Evolutionary conservation across 37 sponge, comb jelly and placozoan genomes (phyloP), one percentile per base, ranked within the genome.

Genomic region (Cliona cf. orientalis): DNA sequence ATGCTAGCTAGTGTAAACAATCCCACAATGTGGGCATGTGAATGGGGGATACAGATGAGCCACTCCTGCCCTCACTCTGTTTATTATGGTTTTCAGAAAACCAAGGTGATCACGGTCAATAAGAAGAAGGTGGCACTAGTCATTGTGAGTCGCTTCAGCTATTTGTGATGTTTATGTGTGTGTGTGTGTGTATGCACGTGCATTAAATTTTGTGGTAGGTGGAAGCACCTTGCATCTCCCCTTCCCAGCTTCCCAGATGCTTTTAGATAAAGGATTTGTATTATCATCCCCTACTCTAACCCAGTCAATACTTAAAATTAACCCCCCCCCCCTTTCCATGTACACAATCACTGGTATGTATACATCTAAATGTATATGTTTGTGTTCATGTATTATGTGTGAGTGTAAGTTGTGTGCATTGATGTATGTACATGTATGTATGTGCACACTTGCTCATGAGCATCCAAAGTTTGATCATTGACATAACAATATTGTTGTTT

Each of bases 91-190:
- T 26, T 49, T 14, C 35, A 72, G 73, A 72, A 72, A 72, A 53
- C n/a, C 38, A 72, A 72, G 31, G 17, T 43, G 46, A 49, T 72
- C 19, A 36, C 26, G 14, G 35, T 72, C 2, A 42, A 49, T 12
- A 55, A 55, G 49, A 72, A 72, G 55, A 72, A 72, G 28, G 32
- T 72, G 1, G 33, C 12, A 31, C 55, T 72, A 28, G 55, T 53
- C 9, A 72, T 72, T 31, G 73, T 72, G 42, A 72, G 73, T 72
- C 21, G 14, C 14, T n/a, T n/a, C 29, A 61, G 6, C 63, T 25
- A n/a, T 6, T 26, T 61, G 12, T n/a, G 28, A 61, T 59, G 14
- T 25, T 3, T 59, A 25, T 59, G 28, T 59, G 12, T 25, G 60
- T 25, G 28, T 29, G 28, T 29, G 4, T 29, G 4, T 59, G 14